These are phyloP conservation scores for Apotomis turbidana DNA, from an alignment of 2,888 invertebrate genomes.

Conservation along the genomic window DNA sequence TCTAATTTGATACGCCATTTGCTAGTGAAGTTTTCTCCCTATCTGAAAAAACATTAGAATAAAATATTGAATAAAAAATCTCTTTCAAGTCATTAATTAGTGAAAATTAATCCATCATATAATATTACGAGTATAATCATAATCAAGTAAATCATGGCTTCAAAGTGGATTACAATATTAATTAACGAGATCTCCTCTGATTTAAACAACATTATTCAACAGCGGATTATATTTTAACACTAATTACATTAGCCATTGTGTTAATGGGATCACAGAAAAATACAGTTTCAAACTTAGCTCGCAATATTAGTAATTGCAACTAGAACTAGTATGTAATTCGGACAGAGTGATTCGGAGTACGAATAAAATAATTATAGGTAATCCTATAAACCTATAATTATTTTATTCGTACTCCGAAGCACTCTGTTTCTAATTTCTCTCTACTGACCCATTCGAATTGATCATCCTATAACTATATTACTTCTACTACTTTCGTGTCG, in stretches of 20 bases:
- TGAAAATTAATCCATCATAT: neutral
- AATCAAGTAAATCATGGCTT: conserved; percentile 3
- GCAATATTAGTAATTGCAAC: too few relatives aligned
- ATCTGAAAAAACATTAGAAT: neutral
- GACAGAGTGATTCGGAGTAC: too few relatives aligned
- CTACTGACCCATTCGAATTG: too few relatives aligned
- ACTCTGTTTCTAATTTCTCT: too few relatives aligned
- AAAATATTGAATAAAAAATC: neutral
- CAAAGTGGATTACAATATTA: conserved; percentile 16
- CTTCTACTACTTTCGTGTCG: too few relatives aligned
- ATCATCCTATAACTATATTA: too few relatives aligned
- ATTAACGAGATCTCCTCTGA: conserved; percentile 5
- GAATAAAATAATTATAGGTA: too few relatives aligned
- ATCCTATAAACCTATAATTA: too few relatives aligned
- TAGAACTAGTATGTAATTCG: too few relatives aligned
- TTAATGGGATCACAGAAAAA: neutral
- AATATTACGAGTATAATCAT: neutral
- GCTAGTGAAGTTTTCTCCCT: neutral
- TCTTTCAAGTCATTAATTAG: neutral
- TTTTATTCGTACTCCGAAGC: too few relatives aligned
- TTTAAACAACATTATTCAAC: neutral
- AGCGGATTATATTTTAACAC: neutral
- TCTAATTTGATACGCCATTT: too few relatives aligned
- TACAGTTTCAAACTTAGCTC: too few relatives aligned
- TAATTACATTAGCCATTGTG: neutral